A percentile compares a stretch with the other conserved stretches of the same genome.
These are phyloP conservation scores for Symphodus melops DNA, from an alignment of 2,113 vertebrate genomes.

Conservation along the genomic window DNA sequence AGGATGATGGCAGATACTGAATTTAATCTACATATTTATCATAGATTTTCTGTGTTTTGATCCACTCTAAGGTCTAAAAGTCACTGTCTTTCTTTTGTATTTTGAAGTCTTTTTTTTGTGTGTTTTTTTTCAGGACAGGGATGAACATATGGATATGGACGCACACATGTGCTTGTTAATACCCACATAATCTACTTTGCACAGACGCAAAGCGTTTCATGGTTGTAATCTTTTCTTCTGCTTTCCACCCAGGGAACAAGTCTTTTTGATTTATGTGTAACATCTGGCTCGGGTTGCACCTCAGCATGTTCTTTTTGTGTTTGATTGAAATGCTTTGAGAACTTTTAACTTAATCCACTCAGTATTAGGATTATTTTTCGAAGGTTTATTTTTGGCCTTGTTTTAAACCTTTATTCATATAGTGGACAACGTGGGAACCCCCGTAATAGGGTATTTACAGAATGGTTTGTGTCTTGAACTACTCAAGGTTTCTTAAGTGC, in stretches of 20 bases:
- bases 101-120: neutral
- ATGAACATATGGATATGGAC: neutral
- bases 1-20: neutral
- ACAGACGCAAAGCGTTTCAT: constrained; percentile 9
- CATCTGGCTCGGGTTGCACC: constrained; percentile 42
- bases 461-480: too few relatives aligned
- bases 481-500: too few relatives aligned
- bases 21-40: constrained; percentile 31
- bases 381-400: too few relatives aligned
- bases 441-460: too few relatives aligned
- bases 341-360: too few relatives aligned
- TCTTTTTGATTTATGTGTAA: constrained; percentile 32
- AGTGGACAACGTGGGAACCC: too few relatives aligned
- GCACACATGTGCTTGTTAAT: neutral
- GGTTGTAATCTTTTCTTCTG: constrained; percentile 36
- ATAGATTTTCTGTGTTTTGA: constrained; percentile 25
- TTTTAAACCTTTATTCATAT: too few relatives aligned
- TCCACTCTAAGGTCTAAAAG: neutral
- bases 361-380: too few relatives aligned
- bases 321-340: too few relatives aligned
- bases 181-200: constrained; percentile 1
- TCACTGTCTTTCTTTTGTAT: constrained; percentile 2
- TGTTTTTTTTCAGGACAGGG: neutral
- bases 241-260: neutral
- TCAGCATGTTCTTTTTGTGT: too few relatives aligned